Conservation (phyloP, 2,888 invertebrate species). For the Atrina japonica region DNA sequence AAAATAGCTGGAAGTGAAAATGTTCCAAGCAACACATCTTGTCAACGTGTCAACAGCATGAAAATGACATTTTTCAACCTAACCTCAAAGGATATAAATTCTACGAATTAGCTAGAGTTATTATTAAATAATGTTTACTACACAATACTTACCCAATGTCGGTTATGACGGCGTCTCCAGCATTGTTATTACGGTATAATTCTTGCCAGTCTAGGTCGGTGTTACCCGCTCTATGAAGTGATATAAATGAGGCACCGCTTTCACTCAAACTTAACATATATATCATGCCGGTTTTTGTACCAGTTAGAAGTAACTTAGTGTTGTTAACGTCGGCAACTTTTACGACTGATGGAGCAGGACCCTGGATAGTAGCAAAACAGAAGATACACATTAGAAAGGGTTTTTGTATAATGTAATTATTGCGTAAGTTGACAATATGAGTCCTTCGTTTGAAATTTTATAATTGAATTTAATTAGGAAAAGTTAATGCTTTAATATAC, state of each 20-base stretch:
- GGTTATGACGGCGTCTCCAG: slow-evolving; percentile 31
- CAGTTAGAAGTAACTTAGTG: slow-evolving; percentile 20
- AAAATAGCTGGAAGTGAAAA: no score
- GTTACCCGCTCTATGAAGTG: slow-evolving; percentile 18
- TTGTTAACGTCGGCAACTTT: slow-evolving; percentile 13
- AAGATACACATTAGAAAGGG: no score
- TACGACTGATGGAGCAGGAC: slow-evolving; percentile 25
- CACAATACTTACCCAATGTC: slow-evolving; percentile 35
- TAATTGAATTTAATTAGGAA: no score
- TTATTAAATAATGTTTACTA: slow-evolving; percentile 4
- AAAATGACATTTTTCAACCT: no score
- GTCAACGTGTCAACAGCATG: no score
- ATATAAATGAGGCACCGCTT: slow-evolving; percentile 12
- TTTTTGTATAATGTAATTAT: no score
- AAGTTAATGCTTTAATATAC: no score
- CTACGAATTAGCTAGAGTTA: neutral
- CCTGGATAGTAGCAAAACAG: no score
- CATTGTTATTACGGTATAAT: slow-evolving; percentile 13
- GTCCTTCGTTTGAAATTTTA: no score
- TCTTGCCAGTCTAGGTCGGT: slow-evolving; percentile 22
- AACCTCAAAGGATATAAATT: no score
- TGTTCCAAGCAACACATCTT: no score
- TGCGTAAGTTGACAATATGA: no score
- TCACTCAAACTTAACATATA: slow-evolving; percentile 25
- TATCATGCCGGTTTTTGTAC: slow-evolving; percentile 18